Evolutionary conservation across 1,140 invertebrate species (phyloP), one percentile per base, ranked within the genome.

Genomic region (Plectrocnemia conspersa): DNA sequence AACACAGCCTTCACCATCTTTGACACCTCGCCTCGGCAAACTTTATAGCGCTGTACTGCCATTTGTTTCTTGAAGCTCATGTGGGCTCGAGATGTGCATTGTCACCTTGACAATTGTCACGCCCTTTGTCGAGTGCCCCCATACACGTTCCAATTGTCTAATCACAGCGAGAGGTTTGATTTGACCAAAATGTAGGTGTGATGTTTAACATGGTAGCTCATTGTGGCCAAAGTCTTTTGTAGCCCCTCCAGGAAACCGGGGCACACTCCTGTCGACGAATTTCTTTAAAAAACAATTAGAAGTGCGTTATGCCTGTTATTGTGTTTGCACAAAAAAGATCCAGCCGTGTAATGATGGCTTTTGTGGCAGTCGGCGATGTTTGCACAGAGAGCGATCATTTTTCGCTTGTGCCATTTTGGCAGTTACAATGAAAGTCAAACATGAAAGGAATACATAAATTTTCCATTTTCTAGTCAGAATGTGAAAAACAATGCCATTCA

Each of bases 171-270:
- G 59, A 54, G 23, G 40, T 24, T 52, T 58, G 56, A 54, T 56
- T 61, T 61, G 54, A 46, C 23, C 50, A 45, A 44, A 53, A 60
- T 53, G 59, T 61, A 52, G 59, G 59, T 56, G 59, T 61, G 38
- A 56, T 61, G 59, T 61, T 61, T 61, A 61, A 61, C 59, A 56
- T 48, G 36, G 52, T 48, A 44, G 36, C 35, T 4, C 50, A 44
- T 61, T 61, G 59, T 61, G 22, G 32, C 13, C 9, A 24, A 46
- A 29, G 40, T 10, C 15, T 24, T 15, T 60, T 56, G 58, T 56
- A 2, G 22, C n/a, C 9, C 13, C 18, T 61, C 50, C 46, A 40
- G 59, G 54, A 61, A 60, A 57, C 45, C 19, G 32, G 42, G 40
- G 42, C 54, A 54, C 54, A 48, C 54, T 56, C 42, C 46, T 46